phyloP scores from a whole-genome alignment of 2,797 vertebrate genomes.

The Sternarchorhynchus goeldii region DNA sequence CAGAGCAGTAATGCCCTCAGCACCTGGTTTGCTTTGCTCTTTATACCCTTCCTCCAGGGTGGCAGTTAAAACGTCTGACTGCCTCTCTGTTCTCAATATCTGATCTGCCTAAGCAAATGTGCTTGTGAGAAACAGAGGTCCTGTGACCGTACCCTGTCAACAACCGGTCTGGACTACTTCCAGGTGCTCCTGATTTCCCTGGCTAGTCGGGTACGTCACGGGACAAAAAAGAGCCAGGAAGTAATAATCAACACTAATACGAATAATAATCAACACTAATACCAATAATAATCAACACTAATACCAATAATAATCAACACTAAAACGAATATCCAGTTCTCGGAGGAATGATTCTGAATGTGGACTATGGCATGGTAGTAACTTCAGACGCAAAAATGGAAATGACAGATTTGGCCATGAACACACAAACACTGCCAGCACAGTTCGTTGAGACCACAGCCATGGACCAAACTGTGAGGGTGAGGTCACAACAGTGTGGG shows the following conservation, averaged over 20 bases:
- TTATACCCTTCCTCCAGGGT: conserved; percentile 40
- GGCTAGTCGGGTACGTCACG: conserved; percentile 47
- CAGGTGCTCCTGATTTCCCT: conserved; percentile 35
- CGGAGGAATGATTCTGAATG: conserved; percentile 59
- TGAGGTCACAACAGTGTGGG: conserved; percentile 31
- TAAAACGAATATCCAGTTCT: conserved; percentile 61
- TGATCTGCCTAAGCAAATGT: conserved; percentile 66
- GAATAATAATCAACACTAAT: neutral
- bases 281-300: conserved; percentile 64
- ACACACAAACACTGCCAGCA: conserved; percentile 34
- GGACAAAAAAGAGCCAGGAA: conserved; percentile 32
- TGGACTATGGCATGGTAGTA: conserved; percentile 56
- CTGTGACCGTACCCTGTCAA: conserved; percentile 60
- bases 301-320: conserved; percentile 66
- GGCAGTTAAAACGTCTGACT: conserved; percentile 49
- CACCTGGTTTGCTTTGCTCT: conserved; percentile 21
- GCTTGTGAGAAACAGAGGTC: conserved; percentile 53
- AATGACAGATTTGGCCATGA: conserved; percentile 33
- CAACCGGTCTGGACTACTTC: conserved; percentile 27
- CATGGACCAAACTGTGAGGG: conserved; percentile 21
- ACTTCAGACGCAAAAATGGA: conserved; percentile 45
- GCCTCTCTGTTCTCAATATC: conserved; percentile 36
- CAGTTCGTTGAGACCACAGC: conserved; percentile 40
- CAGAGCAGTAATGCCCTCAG: neutral
- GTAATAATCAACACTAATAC: conserved; percentile 59